Evolutionary conservation across 2,113 vertebrate genomes (phyloP).

Genomic region (Bombycilla garrulus): DNA sequence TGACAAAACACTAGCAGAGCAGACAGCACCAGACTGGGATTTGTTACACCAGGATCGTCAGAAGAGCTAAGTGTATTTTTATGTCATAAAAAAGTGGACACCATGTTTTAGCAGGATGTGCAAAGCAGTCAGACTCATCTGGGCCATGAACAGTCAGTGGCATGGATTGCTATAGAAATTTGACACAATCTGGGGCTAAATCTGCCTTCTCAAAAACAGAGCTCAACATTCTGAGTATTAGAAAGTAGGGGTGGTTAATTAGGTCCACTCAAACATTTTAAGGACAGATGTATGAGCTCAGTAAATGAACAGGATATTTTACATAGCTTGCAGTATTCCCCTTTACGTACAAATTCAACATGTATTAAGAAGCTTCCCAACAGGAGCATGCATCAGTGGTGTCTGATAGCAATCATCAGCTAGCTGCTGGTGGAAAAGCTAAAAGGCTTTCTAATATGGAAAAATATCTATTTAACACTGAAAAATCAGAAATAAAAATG

Average conservation of each 20-base stretch:
- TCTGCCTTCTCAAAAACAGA: not conserved
- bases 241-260: not conserved
- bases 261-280: not conserved
- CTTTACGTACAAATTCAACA: not conserved
- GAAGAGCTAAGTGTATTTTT: not conserved
- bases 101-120: not conserved
- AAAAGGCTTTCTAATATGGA: not conserved
- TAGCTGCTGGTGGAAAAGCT: not conserved
- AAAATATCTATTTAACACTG: not conserved
- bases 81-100: fast-evolving
- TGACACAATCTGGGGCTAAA: not conserved
- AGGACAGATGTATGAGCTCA: not conserved
- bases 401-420: not conserved
- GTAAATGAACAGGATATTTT: not conserved
- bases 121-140: not conserved
- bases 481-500: not conserved
- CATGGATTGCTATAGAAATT: not conserved
- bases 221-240: not conserved
- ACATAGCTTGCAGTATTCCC: not conserved
- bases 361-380: not conserved
- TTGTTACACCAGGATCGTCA: not conserved
- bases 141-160: not conserved
- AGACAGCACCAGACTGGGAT: not conserved
- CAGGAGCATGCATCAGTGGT: not conserved
- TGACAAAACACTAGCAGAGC: not conserved